Conservation (phyloP, 2,113 vertebrate genomes). For the Crotalus viridis region DNA sequence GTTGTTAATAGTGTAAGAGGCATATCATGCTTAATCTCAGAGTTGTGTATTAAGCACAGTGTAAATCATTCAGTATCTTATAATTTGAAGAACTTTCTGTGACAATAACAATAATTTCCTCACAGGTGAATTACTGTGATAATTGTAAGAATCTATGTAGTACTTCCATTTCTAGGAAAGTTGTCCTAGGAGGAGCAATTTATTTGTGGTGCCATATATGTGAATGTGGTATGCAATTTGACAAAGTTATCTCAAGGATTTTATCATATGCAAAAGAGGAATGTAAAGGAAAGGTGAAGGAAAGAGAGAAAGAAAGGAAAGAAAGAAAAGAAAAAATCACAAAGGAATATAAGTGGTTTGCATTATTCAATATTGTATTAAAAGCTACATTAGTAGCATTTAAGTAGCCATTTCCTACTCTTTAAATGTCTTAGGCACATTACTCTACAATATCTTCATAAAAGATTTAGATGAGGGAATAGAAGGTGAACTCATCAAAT, state of each 20-base stretch:
- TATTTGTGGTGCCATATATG: neutral
- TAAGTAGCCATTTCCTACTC: neutral
- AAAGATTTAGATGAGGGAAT: neutral
- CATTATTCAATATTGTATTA: neutral
- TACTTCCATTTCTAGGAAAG: neutral
- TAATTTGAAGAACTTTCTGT: neutral
- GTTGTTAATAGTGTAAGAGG: neutral
- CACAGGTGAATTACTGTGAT: neutral
- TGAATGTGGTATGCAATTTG: neutral
- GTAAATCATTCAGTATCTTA: neutral
- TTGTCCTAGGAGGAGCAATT: neutral
- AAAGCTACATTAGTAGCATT: neutral
- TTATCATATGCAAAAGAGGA: neutral
- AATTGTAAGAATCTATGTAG: neutral
- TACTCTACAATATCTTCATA: neutral
- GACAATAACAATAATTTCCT: neutral
- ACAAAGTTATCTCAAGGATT: neutral
- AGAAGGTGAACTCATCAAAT: neutral
- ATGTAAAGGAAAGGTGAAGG: neutral
- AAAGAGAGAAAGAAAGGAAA: neutral
- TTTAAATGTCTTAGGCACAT: neutral
- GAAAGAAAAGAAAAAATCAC: neutral
- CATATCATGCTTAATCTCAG: neutral
- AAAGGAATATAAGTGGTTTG: neutral
- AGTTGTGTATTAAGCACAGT: neutral